phyloP scores from a whole-genome alignment of 2,888 invertebrate species.

The Scrobipalpa atriplicella region DNA sequence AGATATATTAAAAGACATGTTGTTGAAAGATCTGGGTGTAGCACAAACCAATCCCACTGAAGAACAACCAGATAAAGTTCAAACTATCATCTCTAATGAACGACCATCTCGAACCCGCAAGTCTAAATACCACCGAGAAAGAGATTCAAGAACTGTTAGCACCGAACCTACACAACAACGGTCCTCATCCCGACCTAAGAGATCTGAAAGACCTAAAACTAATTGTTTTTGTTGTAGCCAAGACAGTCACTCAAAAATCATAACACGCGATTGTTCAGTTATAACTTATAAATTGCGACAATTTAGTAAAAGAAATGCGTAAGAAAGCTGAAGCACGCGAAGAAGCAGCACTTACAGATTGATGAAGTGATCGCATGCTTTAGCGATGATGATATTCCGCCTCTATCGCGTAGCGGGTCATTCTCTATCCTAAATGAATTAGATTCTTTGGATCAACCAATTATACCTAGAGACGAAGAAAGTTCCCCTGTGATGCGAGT shows the following conservation, averaged over 20 bases:
- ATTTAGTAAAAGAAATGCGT: slow-evolving; percentile 28
- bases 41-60: background rate
- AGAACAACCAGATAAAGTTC: background rate
- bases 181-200: too few species aligned
- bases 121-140: slow-evolving; percentile 8
- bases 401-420: slow-evolving; percentile 43
- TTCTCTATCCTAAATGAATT: slow-evolving; percentile 47
- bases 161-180: background rate
- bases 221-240: too few species aligned
- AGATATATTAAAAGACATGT: slow-evolving; percentile 46
- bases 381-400: slow-evolving; percentile 23
- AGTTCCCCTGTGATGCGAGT: slow-evolving; percentile 27
- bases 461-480: slow-evolving; percentile 19
- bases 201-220: background rate
- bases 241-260: slow-evolving; percentile 25
- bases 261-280: slow-evolving; percentile 50
- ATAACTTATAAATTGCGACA: slow-evolving; percentile 55
- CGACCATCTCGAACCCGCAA: slow-evolving; percentile 11
- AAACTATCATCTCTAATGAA: background rate
- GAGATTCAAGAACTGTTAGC: background rate
- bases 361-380: background rate
- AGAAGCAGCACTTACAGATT: background rate
- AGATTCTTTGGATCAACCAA: slow-evolving; percentile 32
- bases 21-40: slow-evolving; percentile 52
- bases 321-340: background rate